Evolutionary conservation across 2,113 vertebrate genomes (phyloP), one percentile per base, ranked within the genome.

Genomic region (Corythaixoides concolor): DNA sequence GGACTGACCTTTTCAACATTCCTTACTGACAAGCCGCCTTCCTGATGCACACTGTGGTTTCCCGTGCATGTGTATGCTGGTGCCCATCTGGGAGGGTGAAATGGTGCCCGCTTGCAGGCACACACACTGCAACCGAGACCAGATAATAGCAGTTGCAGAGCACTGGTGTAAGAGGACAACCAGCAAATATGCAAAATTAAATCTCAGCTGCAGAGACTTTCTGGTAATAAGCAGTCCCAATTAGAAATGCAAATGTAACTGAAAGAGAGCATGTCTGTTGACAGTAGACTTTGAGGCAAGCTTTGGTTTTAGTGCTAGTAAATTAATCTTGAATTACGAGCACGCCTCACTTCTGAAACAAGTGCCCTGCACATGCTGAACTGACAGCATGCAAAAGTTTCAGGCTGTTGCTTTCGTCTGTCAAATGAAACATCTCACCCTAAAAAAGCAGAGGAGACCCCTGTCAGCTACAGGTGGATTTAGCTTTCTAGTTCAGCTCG

Each of bases 241-340:
- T 95, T 95, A 92, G 95, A 96, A 97, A 95, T 79, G 69, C 88
- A 96, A 95, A 94, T 95, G 84, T 84, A 85, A 95, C 49, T 75
- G 93, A 88, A 86, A 97, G 79, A 67, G 90, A 96, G 90, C 63
- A 1, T 83, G 79, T 90, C 85, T 96, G 96, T 97, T 96, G 96
- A 93, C 90, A 83, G 85, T 92, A 94, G 95, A 88, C 70, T 97
- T 91, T 86, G 67, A 90, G 75, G 79, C 76, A 96, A 80, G 90
- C 88, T 96, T 91, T 89, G 79, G 89, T 45, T 95, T 96, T 85
- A 91, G 82, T 43, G 90, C 85, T 96, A 19, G 72, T 58, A 91
- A 94, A 96, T 93, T 91, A 93, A 91, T 91, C 88, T 95, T 96
- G 96, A 93, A 90, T 95, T 95, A 96, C 47, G 79, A 90, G 30